Conservation (phyloP, 2,113 vertebrate genomes). For the Ceratotherium simum region DNA sequence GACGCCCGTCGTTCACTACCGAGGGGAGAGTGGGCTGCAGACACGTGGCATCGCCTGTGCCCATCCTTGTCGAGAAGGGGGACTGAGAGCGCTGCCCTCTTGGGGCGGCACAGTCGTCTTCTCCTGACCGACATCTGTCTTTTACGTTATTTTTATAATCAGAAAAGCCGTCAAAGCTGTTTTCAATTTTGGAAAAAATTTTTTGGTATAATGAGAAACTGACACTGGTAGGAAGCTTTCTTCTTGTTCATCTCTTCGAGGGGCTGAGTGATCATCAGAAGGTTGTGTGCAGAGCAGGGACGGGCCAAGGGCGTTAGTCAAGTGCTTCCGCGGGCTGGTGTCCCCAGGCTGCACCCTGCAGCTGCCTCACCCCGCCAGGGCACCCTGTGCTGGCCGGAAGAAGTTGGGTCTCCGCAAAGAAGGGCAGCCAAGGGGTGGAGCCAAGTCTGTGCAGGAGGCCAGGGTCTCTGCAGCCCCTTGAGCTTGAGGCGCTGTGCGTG, state of each 20-base stretch:
- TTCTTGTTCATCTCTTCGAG: background rate
- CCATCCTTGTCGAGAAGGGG: background rate
- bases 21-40: background rate
- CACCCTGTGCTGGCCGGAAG: rapidly evolving
- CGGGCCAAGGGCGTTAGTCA: rapidly evolving
- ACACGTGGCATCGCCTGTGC: background rate
- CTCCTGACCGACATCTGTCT: rapidly evolving
- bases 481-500: rapidly evolving
- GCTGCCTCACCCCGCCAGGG: background rate
- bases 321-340: background rate
- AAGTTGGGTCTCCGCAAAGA: background rate
- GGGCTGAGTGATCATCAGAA: background rate
- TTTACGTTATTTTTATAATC: background rate
- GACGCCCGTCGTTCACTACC: rapidly evolving
- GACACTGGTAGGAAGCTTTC: background rate
- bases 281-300: background rate
- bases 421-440: background rate
- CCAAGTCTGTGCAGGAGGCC: background rate
- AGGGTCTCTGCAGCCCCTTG: background rate
- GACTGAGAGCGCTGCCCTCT: rapidly evolving
- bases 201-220: background rate
- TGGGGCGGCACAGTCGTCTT: rapidly evolving
- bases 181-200: background rate
- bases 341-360: background rate
- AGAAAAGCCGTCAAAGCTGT: background rate